Base-by-base conservation (phyloP, 2,888 invertebrate species). In the Conistra vaccinii region DNA sequence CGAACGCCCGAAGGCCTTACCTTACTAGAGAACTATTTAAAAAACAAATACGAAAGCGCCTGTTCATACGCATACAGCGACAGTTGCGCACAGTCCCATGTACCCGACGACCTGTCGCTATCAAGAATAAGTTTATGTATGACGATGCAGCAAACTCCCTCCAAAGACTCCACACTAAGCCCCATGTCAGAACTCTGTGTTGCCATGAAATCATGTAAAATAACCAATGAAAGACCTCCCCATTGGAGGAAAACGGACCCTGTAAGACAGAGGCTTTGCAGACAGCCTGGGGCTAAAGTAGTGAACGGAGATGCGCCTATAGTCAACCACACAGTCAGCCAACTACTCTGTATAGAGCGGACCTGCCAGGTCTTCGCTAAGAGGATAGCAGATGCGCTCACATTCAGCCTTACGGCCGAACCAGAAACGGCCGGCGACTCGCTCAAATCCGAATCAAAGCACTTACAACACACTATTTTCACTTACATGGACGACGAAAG, bases 1-100 rank as follows among this genome's bases (percentile, higher is more conserved):
- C 94, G 98, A 0, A 97, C 98, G 0, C 91, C 95, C 0, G 97
- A 98, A 73, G 99, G 99, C 0, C 96, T 99, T 14, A 89, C 94
- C 0, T 95, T 97, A 60, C 93, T 99, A 17, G 99, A 99, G 91
- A 96, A 97, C 62, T 98, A 98, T 94, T 95, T 99, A 39, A 97
- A 97, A 87, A 90, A 92, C 6, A 97, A 97, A 90, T 97, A 97
- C 91, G 94, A 95, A n/a, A 91, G 92, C 65, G 95, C 95, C 0
- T 95, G 93, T 68, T 94, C 95, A 0, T 90, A 92, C 84, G 94
- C 93, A 0, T 95, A 94, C 86, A 95, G 89, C 82, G 94, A 95
- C 69, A 95, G 94, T 57, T 92, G 93, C 76, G 91, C 90, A 0
- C 92, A 93, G 70, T 91, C 92, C 0, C 90, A 91, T 55, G 87